phyloP scores from a whole-genome alignment of 2,797 vertebrate species.

The Sebastes baramenuke region DNA sequence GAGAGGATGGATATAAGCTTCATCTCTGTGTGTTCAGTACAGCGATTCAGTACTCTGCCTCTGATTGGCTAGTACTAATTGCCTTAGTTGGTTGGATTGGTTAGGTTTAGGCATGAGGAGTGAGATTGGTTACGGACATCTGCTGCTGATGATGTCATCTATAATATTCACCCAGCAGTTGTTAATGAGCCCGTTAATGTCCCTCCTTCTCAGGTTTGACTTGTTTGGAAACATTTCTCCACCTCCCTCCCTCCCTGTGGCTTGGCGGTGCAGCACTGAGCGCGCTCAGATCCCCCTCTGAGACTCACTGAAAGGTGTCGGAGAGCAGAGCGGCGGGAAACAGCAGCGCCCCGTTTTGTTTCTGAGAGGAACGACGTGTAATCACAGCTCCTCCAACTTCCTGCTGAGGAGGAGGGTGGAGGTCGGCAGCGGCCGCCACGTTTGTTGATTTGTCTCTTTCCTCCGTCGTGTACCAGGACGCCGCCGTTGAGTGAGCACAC shows the following conservation, averaged over 20 bases:
- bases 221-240: background rate
- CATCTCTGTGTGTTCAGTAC: background rate
- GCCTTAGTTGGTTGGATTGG: too few relatives aligned
- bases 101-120: too few relatives aligned
- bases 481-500: slow-evolving; percentile 6
- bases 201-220: background rate
- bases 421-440: background rate
- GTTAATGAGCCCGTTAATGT: background rate
- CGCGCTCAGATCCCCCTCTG: background rate
- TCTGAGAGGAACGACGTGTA: background rate
- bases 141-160: too few relatives aligned
- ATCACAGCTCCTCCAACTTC: slow-evolving; percentile 14
- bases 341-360: background rate
- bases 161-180: too few relatives aligned
- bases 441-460: slow-evolving; percentile 17
- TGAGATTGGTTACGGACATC: too few relatives aligned
- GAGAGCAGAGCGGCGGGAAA: slow-evolving; percentile 16
- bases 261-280: background rate
- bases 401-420: slow-evolving; percentile 13
- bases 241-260: background rate
- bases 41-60: background rate
- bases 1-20: background rate
- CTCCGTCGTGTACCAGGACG: slow-evolving; percentile 20
- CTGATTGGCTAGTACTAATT: background rate
- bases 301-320: slow-evolving; percentile 12